Evolutionary conservation across 2,113 vertebrate genomes (phyloP).

Genomic region (Taxidea taxus): DNA sequence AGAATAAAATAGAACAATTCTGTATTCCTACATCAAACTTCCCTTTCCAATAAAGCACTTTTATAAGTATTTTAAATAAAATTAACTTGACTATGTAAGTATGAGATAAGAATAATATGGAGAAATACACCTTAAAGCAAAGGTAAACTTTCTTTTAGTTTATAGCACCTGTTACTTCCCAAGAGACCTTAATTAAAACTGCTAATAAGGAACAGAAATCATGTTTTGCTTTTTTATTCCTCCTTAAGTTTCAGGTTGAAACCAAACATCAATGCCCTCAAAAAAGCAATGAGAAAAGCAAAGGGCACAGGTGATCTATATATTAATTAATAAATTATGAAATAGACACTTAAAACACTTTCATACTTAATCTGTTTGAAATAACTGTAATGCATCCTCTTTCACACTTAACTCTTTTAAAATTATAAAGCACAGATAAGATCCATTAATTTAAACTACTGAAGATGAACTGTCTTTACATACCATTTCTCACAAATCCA

Average conservation of each 20-base stretch:
- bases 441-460: neutral
- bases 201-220: neutral
- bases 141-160: neutral
- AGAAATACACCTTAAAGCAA: neutral
- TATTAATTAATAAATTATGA: neutral
- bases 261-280: conserved; percentile 20
- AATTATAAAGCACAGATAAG: neutral
- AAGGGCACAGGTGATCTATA: neutral
- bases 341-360: neutral
- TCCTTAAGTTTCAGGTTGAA: neutral
- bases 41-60: neutral
- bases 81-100: neutral
- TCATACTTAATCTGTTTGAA: neutral
- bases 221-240: neutral
- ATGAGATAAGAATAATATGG: neutral
- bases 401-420: conserved; percentile 25
- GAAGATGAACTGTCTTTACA: neutral
- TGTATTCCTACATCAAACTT: neutral
- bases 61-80: conserved; percentile 16
- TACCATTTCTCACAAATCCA: conserved; percentile 4
- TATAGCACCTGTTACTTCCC: neutral
- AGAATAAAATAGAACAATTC: neutral
- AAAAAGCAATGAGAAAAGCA: neutral
- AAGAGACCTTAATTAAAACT: conserved; percentile 26
- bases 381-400: neutral